These are phyloP conservation scores for Heliothis virescens DNA, from an alignment of 1,140 invertebrate genomes.

Conservation along the genomic window DNA sequence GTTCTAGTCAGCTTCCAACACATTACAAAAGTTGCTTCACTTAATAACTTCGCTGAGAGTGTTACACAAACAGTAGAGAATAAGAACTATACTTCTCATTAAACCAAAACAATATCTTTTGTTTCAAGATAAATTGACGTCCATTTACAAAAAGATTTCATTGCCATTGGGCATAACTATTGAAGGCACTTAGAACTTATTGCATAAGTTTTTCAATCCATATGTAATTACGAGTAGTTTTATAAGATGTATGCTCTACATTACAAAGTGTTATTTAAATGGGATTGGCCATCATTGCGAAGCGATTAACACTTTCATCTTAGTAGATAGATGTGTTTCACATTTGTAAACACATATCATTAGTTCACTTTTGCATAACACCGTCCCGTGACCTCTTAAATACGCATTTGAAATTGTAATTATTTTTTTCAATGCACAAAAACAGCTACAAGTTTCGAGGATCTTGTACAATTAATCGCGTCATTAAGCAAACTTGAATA, in stretches of 20 bases:
- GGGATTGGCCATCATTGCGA: slow-evolving; percentile 2
- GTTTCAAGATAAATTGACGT: slow-evolving; percentile 16
- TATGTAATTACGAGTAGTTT: slow-evolving; percentile 16
- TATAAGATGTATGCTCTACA: slow-evolving; percentile 28
- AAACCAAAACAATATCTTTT: slow-evolving; percentile 39
- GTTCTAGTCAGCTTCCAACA: neutral
- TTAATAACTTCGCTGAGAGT: slow-evolving; percentile 1
- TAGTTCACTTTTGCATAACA: slow-evolving; percentile 38
- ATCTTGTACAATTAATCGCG: too few species aligned
- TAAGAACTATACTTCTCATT: slow-evolving; percentile 3
- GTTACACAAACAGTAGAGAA: slow-evolving; percentile 16
- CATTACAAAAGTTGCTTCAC: slow-evolving; percentile 5
- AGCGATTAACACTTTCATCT: slow-evolving; percentile 38
- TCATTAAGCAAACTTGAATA: neutral
- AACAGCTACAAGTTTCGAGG: too few species aligned
- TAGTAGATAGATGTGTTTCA: slow-evolving; percentile 28
- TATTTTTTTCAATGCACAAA: neutral
- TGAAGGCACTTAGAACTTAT: slow-evolving; percentile 8
- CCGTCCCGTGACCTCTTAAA: neutral
- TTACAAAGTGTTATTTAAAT: slow-evolving; percentile 18
- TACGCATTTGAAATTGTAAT: neutral
- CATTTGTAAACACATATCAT: slow-evolving; percentile 22
- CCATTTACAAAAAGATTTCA: slow-evolving; percentile 3
- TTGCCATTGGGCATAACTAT: slow-evolving; percentile 22
- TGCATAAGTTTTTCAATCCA: slow-evolving; percentile 26